A percentile compares a stretch with the other conserved stretches of the same genome.
Conservation (phyloP, 2,888 invertebrate species). For the Lathronympha strigana region DNA sequence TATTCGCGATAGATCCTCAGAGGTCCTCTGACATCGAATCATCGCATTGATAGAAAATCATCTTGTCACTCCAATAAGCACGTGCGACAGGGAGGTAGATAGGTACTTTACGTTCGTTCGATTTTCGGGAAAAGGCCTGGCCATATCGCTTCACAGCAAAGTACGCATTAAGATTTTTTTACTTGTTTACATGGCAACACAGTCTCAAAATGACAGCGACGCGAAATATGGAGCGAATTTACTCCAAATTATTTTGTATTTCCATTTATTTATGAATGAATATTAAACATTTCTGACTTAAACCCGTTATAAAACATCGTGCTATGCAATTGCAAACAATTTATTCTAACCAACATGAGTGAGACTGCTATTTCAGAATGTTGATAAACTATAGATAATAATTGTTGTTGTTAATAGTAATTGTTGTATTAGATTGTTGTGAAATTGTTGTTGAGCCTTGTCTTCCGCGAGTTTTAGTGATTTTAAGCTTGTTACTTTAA, state of each 20-base stretch:
- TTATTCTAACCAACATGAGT: conserved; percentile 11
- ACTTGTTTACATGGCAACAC: conserved; percentile 53
- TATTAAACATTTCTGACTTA: conserved; percentile 55
- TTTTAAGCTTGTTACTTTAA: conserved; percentile 47
- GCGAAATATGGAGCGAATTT: conserved; percentile 73
- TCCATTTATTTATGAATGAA: conserved; percentile 76
- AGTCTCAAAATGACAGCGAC: conserved; percentile 66
- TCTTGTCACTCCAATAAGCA: too few relatives aligned
- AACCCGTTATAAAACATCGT: conserved; percentile 45
- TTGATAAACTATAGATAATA: conserved; percentile 45
- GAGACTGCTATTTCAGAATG: conserved; percentile 42
- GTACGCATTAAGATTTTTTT: background rate
- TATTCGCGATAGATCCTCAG: too few relatives aligned
- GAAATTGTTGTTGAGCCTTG: conserved; percentile 54
- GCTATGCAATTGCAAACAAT: conserved; percentile 6
- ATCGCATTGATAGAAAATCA: too few relatives aligned
- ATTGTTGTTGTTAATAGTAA: conserved; percentile 42
- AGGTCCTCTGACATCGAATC: too few relatives aligned
- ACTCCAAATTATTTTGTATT: conserved; percentile 60
- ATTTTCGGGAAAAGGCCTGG: too few relatives aligned
- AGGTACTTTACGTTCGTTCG: too few relatives aligned
- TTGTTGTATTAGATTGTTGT: conserved; percentile 46
- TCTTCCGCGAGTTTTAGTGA: conserved; percentile 54
- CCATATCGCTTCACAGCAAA: too few relatives aligned
- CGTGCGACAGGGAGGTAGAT: too few relatives aligned